Evolutionary conservation across 2,888 invertebrate species (phyloP), one percentile per base, ranked within the genome.

Genomic region (Amaurobius ferox): DNA sequence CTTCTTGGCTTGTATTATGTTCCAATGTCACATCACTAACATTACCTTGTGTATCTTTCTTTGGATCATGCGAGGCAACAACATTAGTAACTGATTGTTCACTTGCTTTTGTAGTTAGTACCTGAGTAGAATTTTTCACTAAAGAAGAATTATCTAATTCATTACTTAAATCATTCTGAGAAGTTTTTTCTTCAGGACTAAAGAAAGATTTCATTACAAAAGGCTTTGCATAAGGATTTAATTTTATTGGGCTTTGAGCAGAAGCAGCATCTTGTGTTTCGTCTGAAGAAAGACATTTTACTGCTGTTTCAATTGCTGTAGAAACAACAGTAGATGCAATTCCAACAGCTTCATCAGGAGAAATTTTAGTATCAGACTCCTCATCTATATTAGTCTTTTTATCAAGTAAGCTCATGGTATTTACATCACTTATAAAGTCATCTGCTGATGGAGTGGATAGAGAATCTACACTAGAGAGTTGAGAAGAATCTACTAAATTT

Each of bases 191-290:
- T 67, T 74, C 74, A 28, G 61, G 19, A 70, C n/a, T 55, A 23
- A 79, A 29, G 67, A 77, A 77, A 35, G 76, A 68, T 64, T 77
- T 83, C 83, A 83, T 83, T 0, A 77, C 71, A 61, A 86, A 86
- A 70, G 86, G 86, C 35, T 74, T 70, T 28, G 86, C 86, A 64
- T 64, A 79, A 7, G 86, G 86, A 70, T 86, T 86, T 6, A 86
- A 39, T n/a, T 62, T 55, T 13, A 3, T 5, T 5, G 78, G 7
- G 13, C 32, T 66, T 32, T 9, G 19, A 19, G 39, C 19, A 19
- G 64, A 35, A 6, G 30, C 61, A 40, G 30, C 5, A 26, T 72
- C 61, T n/a, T n/a, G 16, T 11, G 28, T 1, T 26, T 66, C 72
- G 48, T 26, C 44, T 9, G 67, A 61, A 13, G 77, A 67, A 40